Evolutionary conservation across 2,888 invertebrate species (phyloP).

Genomic region (Emesis furor): DNA sequence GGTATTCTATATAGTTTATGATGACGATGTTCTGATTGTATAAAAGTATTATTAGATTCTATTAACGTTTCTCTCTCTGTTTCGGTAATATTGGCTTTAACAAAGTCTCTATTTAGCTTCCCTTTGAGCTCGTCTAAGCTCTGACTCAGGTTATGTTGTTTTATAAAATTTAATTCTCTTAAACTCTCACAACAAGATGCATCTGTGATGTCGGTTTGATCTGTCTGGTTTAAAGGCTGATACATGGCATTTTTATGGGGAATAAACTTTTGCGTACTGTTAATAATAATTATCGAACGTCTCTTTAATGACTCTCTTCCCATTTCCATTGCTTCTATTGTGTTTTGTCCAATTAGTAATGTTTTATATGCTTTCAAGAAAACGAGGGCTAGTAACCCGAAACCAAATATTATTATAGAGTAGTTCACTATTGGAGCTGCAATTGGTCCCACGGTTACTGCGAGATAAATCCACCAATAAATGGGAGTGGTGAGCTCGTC

Average conservation of each 20-base stretch:
- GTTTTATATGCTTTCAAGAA: constrained; percentile 95
- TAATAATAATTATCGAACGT: constrained; percentile 92
- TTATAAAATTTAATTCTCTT: constrained; percentile 82
- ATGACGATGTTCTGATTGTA: constrained; percentile 84
- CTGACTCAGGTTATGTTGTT: constrained; percentile 78
- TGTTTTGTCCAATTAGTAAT: constrained; percentile 94
- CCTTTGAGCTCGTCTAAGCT: constrained; percentile 83
- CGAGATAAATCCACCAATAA: constrained; percentile 95
- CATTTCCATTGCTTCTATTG: constrained; percentile 95
- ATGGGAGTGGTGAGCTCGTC: constrained; percentile 96
- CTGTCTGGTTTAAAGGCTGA: constrained; percentile 78
- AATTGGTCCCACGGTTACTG: constrained; percentile 95
- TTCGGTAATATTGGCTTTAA: constrained; percentile 82
- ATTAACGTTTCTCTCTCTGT: constrained; percentile 85
- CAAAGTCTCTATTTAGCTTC: constrained; percentile 82
- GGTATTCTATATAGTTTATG: constrained; percentile 81
- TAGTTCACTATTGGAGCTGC: constrained; percentile 95
- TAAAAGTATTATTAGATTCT: constrained; percentile 86
- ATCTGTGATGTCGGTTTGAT: constrained; percentile 44
- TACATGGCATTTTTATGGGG: constrained; percentile 92
- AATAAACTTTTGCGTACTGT: constrained; percentile 92
- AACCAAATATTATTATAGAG: constrained; percentile 94
- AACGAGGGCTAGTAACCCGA: constrained; percentile 93
- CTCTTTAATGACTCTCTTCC: constrained; percentile 95
- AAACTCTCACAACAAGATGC: constrained; percentile 69